Evolutionary conservation across 2,888 invertebrate genomes (phyloP).

Genomic region (Pogonocherus hispidulus): DNA sequence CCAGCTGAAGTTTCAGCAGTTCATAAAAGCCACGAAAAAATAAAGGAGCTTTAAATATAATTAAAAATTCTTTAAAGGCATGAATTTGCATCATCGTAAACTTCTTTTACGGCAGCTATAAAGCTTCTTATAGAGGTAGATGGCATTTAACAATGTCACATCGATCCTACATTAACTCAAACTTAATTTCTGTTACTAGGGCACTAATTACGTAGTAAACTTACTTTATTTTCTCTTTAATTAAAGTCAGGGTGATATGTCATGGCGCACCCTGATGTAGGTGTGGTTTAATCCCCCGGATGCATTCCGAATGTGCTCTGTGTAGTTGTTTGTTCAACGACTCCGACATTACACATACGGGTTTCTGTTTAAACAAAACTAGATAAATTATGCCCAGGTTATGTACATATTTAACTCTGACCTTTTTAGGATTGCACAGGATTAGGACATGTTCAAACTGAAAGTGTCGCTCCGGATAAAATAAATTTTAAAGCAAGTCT

Average conservation of each 20-base stretch:
- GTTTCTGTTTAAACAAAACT: conserved; percentile 18
- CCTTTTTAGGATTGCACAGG: not conserved
- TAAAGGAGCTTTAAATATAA: conserved; percentile 31
- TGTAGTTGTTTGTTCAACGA: conserved; percentile 24
- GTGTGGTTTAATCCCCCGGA: conserved; percentile 47
- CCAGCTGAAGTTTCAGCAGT: conserved; percentile 12
- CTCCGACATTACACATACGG: conserved; percentile 7
- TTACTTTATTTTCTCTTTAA: conserved; percentile 52
- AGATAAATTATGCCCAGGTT: conserved; percentile 12
- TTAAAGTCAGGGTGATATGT: conserved; percentile 51
- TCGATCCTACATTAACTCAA: conserved; percentile 48
- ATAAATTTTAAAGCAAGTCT: not conserved
- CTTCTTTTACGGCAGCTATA: conserved; percentile 39
- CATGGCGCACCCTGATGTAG: conserved; percentile 48
- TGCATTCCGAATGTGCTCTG: conserved; percentile 35
- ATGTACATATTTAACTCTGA: conserved; percentile 10
- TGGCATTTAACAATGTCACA: conserved; percentile 41
- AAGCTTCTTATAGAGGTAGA: conserved; percentile 41
- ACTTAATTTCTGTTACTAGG: conserved; percentile 41
- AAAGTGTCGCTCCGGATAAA: not conserved
- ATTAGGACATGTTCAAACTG: not conserved
- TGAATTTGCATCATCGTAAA: conserved; percentile 50
- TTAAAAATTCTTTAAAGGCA: conserved; percentile 44
- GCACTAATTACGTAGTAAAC: conserved; percentile 53
- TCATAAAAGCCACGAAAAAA: conserved; percentile 23